Evolutionary conservation across 2,797 vertebrate species (phyloP), one percentile per base, ranked within the genome.

Genomic region (Serranus cabrilla): DNA sequence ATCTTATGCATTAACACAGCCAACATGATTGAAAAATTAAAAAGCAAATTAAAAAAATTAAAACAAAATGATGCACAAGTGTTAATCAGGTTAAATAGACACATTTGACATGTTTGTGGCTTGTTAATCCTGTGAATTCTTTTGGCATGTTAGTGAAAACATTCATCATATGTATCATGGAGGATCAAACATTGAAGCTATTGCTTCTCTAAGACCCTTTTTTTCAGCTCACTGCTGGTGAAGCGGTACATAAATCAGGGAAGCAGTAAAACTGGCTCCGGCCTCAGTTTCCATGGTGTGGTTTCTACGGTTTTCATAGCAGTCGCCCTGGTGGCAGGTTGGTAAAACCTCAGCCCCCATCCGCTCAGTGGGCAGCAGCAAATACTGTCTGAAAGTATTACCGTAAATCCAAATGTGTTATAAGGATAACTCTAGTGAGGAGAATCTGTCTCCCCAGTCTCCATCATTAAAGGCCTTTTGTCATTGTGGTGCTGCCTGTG

Each of bases 331-430:
- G 13, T 5, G 11, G 11, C 27, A 27, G 3, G 27, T 27, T 65
- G 39, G 5, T 56, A 67, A 74, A 64, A 55, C 10, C 39, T 39
- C 0, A 55, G 23, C 39, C 16, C 47, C 62, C 11, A 52, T 52
- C 31, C 58, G 9, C 10, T 73, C 40, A 39, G 18, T 52, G 18
- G 50, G 7, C 8, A 71, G 12, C 4, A 17, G 2, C 23, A n/a
- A 46, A 45, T 5, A 31, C 34, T 58, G 18, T 40, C 47, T 27
- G 0, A 64, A 70, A 40, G 14, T 4, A 43, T 49, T 1, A 23
- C 8, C n/a, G 6, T 43, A 13, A 47, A 43, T 39, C 17, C 11
- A 52, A 31, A 21, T 37, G 56, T 57, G 16, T 20, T 50, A 1
- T 27, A 66, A 50, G 18, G 40, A 46, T 21, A 58, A 37, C 45